Base-by-base conservation (phyloP, 2,888 invertebrate species). In the Mellilla xanthometata region DNA sequence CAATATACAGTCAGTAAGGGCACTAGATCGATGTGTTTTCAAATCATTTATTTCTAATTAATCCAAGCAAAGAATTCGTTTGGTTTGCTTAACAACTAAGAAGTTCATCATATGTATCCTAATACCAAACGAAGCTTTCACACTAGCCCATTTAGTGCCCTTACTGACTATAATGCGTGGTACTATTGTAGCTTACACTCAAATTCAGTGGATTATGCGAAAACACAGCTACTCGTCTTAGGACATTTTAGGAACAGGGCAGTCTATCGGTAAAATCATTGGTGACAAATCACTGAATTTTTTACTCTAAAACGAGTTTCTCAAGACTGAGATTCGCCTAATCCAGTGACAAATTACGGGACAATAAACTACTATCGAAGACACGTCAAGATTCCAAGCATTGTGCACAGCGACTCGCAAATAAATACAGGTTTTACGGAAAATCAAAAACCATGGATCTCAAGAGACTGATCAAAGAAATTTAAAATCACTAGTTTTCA, bases 221-320 rank as follows among this genome's bases (percentile, higher is more conserved):
- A n/a, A 83, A 68, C 58, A 70, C 71, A 83, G 69, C 52, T 29
- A 48, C 56, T 61, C 65, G 67, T 70, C 75, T 69, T 58, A 76
- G 68, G 70, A 72, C 76, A 78, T 29, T 77, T 67, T 87, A 88
- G 88, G 87, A 88, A 88, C 88, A 79, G 72, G 64, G 67, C 68
- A 78, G 76, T 77, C 76, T 84, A 84, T 79, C 33, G 80, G 75
- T 76, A 77, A 80, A 78, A 81, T 87, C 87, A 87, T 88, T 86
- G 87, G 86, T 81, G 86, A 82, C 69, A 60, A 70, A 87, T 87
- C 86, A 88, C 86, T 85, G 85, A 83, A 86, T 78, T 85, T 87
- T 82, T 67, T 73, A 78, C 68, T 69, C 72, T 74, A 72, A 66
- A 68, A 69, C 64, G 56, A 63, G 44, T 54, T 49, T 48, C 40